These are phyloP conservation scores for Xestoiulus laeticollis DNA, from an alignment of 2,888 invertebrate genomes.

Conservation along the genomic window DNA sequence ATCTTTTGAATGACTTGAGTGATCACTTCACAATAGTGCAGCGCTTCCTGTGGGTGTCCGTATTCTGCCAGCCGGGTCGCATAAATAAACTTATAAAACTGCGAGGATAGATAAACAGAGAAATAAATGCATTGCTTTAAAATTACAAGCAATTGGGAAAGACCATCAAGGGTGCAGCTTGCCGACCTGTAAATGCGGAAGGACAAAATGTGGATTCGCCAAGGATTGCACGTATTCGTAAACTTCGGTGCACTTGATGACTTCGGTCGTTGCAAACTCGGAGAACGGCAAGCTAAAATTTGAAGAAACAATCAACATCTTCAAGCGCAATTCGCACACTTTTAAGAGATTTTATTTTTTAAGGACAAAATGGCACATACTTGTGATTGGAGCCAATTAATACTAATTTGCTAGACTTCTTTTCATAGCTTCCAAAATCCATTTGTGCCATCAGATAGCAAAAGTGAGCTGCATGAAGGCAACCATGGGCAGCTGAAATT, in stretches of 20 bases:
- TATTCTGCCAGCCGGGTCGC: constrained; percentile 79
- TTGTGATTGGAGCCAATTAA: constrained; percentile 79
- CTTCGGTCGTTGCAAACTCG: constrained; percentile 80
- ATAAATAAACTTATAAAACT: constrained; percentile 86
- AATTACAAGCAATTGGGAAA: background rate
- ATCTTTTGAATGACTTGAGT: constrained; percentile 73
- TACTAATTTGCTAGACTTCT: constrained; percentile 74
- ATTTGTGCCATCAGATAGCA: constrained; percentile 90
- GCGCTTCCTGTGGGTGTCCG: constrained; percentile 81
- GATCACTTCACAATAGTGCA: constrained; percentile 85
- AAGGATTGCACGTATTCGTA: constrained; percentile 92
- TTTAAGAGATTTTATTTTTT: background rate
- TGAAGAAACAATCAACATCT: background rate
- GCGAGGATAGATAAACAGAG: constrained; percentile 59
- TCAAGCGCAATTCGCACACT: background rate
- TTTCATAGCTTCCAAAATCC: constrained; percentile 69
- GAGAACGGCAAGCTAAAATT: constrained; percentile 58
- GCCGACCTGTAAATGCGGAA: constrained; percentile 78
- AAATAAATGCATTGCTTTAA: constrained; percentile 32
- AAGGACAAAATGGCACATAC: background rate
- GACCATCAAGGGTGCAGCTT: background rate
- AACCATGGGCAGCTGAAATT: constrained; percentile 76
- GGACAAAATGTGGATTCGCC: constrained; percentile 76
- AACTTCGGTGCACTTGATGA: constrained; percentile 93
- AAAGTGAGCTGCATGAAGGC: constrained; percentile 91